Conservation (phyloP, 2,113 vertebrate genomes). For the Xenopus laevis region DNA sequence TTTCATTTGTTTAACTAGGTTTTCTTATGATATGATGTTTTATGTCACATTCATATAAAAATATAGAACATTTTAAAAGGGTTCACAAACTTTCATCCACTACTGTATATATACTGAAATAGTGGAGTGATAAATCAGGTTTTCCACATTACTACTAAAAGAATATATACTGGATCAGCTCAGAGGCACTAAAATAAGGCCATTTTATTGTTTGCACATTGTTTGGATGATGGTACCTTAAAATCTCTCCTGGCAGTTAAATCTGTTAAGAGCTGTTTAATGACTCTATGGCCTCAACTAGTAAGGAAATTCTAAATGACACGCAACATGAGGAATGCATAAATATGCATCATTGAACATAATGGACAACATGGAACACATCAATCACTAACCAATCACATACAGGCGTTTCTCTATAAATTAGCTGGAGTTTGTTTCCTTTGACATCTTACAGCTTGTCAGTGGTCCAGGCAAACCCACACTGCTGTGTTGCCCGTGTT, state of each 20-base stretch:
- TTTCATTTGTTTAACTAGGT: no score
- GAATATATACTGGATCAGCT: not conserved
- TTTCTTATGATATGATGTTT: no score
- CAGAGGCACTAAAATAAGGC: not conserved
- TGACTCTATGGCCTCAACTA: slow-evolving; percentile 1
- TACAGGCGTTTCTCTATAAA: slow-evolving; percentile 46
- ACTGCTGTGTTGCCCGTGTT: not conserved
- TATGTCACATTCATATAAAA: no score
- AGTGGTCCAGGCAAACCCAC: not conserved
- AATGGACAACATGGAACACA: not conserved
- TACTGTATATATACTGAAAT: no score
- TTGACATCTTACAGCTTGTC: not conserved
- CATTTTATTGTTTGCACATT: slow-evolving; percentile 23
- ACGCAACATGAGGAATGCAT: slow-evolving; percentile 31
- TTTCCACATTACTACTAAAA: slow-evolving; percentile 1
- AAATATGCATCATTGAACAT: slow-evolving; percentile 51
- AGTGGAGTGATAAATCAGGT: no score
- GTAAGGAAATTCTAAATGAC: slow-evolving; percentile 31
- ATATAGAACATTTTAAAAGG: no score
- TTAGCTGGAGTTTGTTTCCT: not conserved
- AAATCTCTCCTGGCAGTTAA: slow-evolving; percentile 10
- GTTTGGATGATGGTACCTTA: slow-evolving; percentile 18
- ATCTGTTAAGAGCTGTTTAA: slow-evolving; percentile 19
- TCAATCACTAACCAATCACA: not conserved
- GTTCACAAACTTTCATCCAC: no score